Base-by-base conservation (phyloP, 2,888 invertebrate genomes). In the Oxyteleia sp. region DNA sequence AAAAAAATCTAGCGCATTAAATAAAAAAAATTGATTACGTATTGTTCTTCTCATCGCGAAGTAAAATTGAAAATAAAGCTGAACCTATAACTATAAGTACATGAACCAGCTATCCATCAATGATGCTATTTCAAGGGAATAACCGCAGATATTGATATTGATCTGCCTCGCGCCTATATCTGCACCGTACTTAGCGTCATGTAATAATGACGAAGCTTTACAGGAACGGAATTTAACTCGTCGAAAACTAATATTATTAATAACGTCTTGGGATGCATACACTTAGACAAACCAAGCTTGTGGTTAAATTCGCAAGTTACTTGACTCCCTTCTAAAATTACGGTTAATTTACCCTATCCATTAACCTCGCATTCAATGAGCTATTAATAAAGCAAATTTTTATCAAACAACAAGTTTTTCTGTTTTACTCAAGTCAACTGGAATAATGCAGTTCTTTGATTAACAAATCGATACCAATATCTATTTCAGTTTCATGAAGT, bases 131-230 rank as follows among this genome's bases (percentile, higher is more conserved):
- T 75, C 64, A 75, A 69, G 69, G 53, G 57, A 66, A 69, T 75
- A 75, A 61, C 64, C 51, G 64, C 53, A 68, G 80, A 74, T 81
- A 81, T 74, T 81, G 81, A 74, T 81, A 81, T 81, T 63, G 81
- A 81, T 81, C 47, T 74, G 61, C n/a, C 47, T 53, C 47, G 13
- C 49, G 26, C 41, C 47, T 74, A 75, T 75, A 64, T 32, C 16
- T 57, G 68, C 29, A 13, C 18, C 11, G 64, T 51, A 72, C 49
- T 81, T 63, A 63, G 38, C 26, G 45, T 74, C 53, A 20, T 75
- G 63, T 61, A 74, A 69, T 75, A 74, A 81, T 63, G 68, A 61
- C 74, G 53, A 68, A 38, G 80, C 61, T 74, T 59, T 61, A 68
- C 16, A 69, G 61, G 23, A 75, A 68, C 35, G 20, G 8, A 68